phyloP scores from a whole-genome alignment of 2,797 vertebrate genomes.

The Pogoniulus pusillus region DNA sequence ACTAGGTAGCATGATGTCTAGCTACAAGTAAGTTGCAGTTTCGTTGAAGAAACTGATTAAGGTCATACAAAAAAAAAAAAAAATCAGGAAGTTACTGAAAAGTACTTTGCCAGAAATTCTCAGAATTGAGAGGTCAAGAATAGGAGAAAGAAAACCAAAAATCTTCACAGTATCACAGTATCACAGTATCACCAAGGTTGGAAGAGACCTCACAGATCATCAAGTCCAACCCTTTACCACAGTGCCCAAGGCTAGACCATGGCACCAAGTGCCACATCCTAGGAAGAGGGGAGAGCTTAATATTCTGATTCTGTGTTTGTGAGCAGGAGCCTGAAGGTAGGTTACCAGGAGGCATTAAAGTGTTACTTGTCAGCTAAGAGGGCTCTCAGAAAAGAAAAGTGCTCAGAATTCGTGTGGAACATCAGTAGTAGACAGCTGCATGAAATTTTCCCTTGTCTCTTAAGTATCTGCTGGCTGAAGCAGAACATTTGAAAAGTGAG shows the following conservation, averaged over 20 bases:
- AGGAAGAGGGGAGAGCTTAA: fast-evolving
- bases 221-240: no score
- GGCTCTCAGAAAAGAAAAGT: not conserved
- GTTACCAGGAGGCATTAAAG: not conserved
- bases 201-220: no score
- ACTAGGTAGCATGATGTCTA: not conserved
- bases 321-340: not conserved
- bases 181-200: no score
- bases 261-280: no score
- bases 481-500: not conserved
- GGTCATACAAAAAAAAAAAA: not conserved
- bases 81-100: not conserved
- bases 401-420: not conserved
- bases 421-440: not conserved
- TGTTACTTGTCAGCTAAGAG: not conserved
- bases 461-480: not conserved
- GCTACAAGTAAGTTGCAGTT: not conserved
- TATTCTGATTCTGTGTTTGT: not conserved
- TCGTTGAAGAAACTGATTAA: not conserved
- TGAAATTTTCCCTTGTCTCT: not conserved
- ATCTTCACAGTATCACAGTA: no score
- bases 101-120: not conserved
- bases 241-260: no score
- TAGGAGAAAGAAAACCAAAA: not conserved
- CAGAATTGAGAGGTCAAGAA: not conserved